phyloP scores from a whole-genome alignment of 2,797 vertebrate species.

The Urocyon cinereoargenteus region DNA sequence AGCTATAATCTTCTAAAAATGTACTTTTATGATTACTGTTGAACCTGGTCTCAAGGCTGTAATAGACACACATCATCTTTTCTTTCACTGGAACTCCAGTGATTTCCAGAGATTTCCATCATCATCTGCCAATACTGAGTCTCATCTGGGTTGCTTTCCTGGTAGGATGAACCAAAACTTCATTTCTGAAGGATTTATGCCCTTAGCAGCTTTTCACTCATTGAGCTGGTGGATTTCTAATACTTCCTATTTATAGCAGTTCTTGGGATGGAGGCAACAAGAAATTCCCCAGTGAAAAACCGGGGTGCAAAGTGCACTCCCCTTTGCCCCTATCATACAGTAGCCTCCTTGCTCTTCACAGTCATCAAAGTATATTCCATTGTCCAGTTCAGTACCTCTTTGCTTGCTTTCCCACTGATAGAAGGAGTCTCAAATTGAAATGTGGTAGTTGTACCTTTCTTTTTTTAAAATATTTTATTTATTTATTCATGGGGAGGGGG shows the following conservation, averaged over 20 bases:
- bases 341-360: background rate
- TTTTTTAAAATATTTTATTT: too few relatives aligned
- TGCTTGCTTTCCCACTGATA: background rate
- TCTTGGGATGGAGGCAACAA: background rate
- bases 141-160: background rate
- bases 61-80: background rate
- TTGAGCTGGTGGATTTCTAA: background rate
- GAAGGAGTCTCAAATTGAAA: background rate
- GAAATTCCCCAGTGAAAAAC: background rate
- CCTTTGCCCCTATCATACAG: background rate
- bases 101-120: background rate
- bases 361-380: background rate
- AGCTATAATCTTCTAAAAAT: background rate
- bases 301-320: background rate
- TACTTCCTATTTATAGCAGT: background rate
- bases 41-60: background rate
- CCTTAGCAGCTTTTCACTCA: background rate
- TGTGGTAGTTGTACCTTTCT: background rate
- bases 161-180: background rate
- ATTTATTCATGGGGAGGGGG: too few relatives aligned
- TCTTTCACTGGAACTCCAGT: background rate
- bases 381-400: background rate
- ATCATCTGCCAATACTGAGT: background rate
- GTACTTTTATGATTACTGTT: background rate
- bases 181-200: background rate